Base-by-base conservation (phyloP, 2,888 invertebrate species). In the Caenorhabditis sp. region DNA sequence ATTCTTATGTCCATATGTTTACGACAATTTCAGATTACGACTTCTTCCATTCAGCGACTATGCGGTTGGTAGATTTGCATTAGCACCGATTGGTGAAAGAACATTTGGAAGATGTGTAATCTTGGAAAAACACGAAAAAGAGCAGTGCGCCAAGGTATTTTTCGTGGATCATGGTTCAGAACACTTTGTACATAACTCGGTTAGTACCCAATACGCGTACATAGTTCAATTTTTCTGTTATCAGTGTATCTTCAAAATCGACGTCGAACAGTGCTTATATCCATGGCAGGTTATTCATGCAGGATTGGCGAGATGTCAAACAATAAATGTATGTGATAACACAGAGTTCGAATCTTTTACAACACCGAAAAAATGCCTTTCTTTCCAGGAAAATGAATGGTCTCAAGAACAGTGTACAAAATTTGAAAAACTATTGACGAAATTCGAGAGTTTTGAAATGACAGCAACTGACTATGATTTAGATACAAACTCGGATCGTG, bases 71-170 rank as follows among this genome's bases (percentile, higher is more conserved):
- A 31, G 58, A 14, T 77, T 71, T 36, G 74, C 62, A 36, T 38
- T 81, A 54, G 79, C 74, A 43, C 81, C 79, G 8, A 27, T 76
- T 14, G 74, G 67, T 10, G 71, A 70, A 10, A 38, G 77, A 23
- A 57, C 27, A 1, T 76, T 67, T 36, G 75, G 63, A 17, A 56
- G 80, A 59, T 76, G 70, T 49, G 23, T 74, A 17, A 67, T 80
- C 57, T 53, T 79, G 27, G 52, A 54, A 26, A 58, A 38, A 58
- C 36, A 36, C n/a, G 26, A 21, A 20, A 5, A 20, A 2, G n/a
- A 20, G 3, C 17, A 58, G 25, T 20, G 43, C 25, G 49, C 49
- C 21, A 59, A 49, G 25, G 73, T 74, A 12, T 61, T 77, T 7
- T 74, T 70, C 27, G 74, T 77, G 52, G 77, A 77, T 63, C 38